Percentiles rank a stretch among this genome's conserved stretches.
These are phyloP conservation scores for Cottus gobio DNA, from an alignment of 2,113 vertebrate species.

Conservation along the genomic window DNA sequence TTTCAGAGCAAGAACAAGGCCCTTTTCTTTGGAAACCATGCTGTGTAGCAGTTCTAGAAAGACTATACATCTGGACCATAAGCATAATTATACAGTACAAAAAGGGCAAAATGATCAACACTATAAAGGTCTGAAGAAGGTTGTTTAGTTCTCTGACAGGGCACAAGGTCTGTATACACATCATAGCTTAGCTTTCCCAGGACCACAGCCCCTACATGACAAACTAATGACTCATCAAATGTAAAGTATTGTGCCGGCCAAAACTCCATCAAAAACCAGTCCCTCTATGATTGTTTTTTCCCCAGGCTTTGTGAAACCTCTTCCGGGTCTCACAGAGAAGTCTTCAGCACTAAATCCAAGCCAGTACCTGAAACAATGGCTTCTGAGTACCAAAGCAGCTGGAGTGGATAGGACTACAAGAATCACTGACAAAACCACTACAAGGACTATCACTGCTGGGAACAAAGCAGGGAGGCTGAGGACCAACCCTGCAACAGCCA, in stretches of 20 bases:
- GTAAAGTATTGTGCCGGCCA: not conserved
- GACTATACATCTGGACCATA: not conserved
- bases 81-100: not conserved
- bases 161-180: not conserved
- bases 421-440: not conserved
- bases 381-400: conserved; percentile 20
- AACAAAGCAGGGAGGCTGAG: not conserved
- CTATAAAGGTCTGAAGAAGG: not conserved
- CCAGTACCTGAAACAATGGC: conserved; percentile 33
- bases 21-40: not conserved
- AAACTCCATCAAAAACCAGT: not conserved
- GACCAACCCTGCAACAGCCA: not conserved
- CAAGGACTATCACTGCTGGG: not conserved
- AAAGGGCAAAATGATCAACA: not conserved
- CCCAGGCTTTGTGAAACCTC: conserved; percentile 38
- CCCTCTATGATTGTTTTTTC: not conserved
- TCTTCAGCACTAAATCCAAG: conserved; percentile 5
- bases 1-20: too few species aligned
- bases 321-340: not conserved
- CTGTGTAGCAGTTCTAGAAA: not conserved
- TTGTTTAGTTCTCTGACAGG: not conserved
- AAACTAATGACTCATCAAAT: not conserved
- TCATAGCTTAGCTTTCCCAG: not conserved
- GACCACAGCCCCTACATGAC: not conserved
- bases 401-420: not conserved